A percentile compares a stretch with the other conserved stretches of the same genome.
Conservation (phyloP, 2,797 vertebrate genomes). For the Anguilla anguilla region DNA sequence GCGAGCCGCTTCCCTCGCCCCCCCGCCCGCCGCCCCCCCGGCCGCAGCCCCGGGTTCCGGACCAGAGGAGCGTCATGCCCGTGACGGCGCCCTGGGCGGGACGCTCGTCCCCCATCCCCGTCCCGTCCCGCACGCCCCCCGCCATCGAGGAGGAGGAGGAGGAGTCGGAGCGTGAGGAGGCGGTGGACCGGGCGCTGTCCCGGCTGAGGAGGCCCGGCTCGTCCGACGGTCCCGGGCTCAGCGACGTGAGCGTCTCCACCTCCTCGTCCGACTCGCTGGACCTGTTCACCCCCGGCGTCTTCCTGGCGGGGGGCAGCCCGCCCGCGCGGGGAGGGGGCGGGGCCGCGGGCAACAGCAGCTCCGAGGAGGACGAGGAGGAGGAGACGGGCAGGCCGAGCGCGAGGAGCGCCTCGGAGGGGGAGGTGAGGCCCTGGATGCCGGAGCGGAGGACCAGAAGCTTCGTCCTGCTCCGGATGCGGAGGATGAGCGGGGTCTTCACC, state of each 20-base stretch:
- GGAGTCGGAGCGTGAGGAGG: not conserved
- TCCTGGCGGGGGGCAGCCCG: constrained; percentile 59
- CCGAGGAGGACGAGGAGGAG: constrained; percentile 76
- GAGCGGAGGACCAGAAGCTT: constrained; percentile 68
- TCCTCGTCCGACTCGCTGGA: constrained; percentile 88
- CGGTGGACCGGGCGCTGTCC: not conserved
- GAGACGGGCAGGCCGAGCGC: constrained; percentile 54
- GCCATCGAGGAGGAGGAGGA: constrained; percentile 8
- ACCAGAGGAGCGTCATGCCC: constrained; percentile 60
- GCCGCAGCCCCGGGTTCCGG: constrained; percentile 53
- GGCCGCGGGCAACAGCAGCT: constrained; percentile 70
- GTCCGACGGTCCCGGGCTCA: constrained; percentile 64
- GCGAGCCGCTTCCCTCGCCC: constrained; percentile 34
- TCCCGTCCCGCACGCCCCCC: constrained; percentile 22
- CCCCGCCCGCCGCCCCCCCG: constrained; percentile 69
- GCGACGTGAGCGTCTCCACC: constrained; percentile 90
- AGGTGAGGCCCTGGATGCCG: constrained; percentile 67
- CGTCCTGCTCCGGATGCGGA: constrained; percentile 83
- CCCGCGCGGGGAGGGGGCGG: constrained; percentile 49
- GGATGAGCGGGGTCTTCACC: constrained; percentile 88
- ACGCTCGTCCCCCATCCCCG: constrained; percentile 42
- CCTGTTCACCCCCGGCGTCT: constrained; percentile 70
- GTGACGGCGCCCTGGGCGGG: constrained; percentile 63
- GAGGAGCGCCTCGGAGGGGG: constrained; percentile 84
- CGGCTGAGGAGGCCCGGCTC: not conserved